Percentiles rank a stretch among this genome's conserved stretches.
Evolutionary conservation across 2,888 invertebrate species (phyloP).

Genomic region (Aelia acuminata): DNA sequence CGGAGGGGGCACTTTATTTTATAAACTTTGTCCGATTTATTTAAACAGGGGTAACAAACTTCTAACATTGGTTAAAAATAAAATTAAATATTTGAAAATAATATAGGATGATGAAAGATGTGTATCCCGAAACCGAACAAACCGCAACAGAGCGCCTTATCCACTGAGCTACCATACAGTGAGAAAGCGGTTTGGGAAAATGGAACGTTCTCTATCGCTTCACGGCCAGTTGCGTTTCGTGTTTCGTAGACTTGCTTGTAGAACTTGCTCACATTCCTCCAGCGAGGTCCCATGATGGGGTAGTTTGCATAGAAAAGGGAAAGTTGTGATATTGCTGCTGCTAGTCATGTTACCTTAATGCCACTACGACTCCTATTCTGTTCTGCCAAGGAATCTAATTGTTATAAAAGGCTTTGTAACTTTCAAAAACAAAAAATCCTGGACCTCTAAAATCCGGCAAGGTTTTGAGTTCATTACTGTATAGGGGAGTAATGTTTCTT

Average conservation of each 20-base stretch:
- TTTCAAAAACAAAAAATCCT: no score
- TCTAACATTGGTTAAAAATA: no score
- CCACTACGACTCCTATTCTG: not conserved
- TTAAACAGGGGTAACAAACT: no score
- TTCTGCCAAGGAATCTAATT: not conserved
- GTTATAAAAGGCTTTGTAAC: not conserved
- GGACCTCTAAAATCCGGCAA: no score
- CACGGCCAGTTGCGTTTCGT: conserved; percentile 24
- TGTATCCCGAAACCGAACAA: not conserved
- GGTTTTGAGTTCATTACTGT: no score
- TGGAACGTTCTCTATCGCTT: not conserved
- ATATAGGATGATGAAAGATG: not conserved
- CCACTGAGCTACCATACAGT: not conserved
- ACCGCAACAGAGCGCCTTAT: not conserved
- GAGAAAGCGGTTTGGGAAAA: conserved; percentile 28
- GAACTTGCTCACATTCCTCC: not conserved
- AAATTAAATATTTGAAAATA: not conserved
- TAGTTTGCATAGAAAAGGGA: conserved; percentile 12
- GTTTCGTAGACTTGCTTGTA: conserved; percentile 1
- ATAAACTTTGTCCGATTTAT: no score
- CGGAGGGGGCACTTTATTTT: no score
- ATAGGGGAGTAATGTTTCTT: no score
- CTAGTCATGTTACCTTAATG: not conserved
- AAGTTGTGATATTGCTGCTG: not conserved
- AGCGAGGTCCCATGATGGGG: not conserved